A percentile compares a stretch with the other conserved stretches of the same genome.
Conservation (phyloP, 1,140 invertebrate genomes). For the Microplitis mediator region DNA sequence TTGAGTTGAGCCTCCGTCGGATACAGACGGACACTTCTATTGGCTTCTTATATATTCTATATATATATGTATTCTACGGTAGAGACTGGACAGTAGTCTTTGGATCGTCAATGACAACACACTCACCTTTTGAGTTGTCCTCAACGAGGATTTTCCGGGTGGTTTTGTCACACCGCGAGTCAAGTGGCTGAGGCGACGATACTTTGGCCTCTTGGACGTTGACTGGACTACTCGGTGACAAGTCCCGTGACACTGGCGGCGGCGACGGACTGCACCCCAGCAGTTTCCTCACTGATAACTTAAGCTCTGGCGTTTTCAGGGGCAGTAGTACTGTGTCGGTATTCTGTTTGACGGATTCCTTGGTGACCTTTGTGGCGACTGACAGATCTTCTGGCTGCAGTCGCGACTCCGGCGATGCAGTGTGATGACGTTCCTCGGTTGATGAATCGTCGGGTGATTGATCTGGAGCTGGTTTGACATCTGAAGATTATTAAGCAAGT, state of each 20-base stretch:
- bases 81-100: background rate
- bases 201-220: slow-evolving; percentile 37
- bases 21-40: background rate
- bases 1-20: slow-evolving; percentile 4
- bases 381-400: slow-evolving; percentile 51
- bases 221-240: slow-evolving; percentile 41
- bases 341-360: slow-evolving; percentile 29
- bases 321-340: slow-evolving; percentile 27
- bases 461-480: slow-evolving; percentile 24
- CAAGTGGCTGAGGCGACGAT: slow-evolving; percentile 22
- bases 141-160: slow-evolving; percentile 2
- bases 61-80: background rate
- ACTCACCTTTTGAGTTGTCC: slow-evolving; percentile 20
- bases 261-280: slow-evolving; percentile 51
- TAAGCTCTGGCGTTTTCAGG: slow-evolving; percentile 51
- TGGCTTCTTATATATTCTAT: no score
- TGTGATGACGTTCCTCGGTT: slow-evolving; percentile 27
- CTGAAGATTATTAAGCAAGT: background rate
- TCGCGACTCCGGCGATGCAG: slow-evolving; percentile 47
- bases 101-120: background rate
- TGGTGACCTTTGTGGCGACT: slow-evolving; percentile 36
- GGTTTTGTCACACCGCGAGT: slow-evolving; percentile 28
- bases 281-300: slow-evolving; percentile 52
- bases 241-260: slow-evolving; percentile 40
- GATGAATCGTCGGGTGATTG: slow-evolving; percentile 30